A percentile compares a stretch with the other conserved stretches of the same genome.
phyloP scores from a whole-genome alignment of 2,888 invertebrate species.

The Caenorhabditis sp. region DNA sequence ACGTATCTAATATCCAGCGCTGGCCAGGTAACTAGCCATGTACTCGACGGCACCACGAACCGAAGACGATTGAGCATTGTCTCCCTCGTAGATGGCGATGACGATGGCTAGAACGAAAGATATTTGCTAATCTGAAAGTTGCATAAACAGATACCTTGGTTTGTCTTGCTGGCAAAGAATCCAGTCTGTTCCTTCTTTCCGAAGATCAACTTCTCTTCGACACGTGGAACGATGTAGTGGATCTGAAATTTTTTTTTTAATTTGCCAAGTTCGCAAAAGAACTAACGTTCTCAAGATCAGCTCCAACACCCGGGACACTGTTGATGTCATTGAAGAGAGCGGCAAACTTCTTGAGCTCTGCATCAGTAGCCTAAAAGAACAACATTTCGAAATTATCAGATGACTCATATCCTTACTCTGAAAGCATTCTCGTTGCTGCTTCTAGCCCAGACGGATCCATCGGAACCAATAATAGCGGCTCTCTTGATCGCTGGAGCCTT shows the following conservation, averaged over 20 bases:
- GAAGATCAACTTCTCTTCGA: constrained; percentile 82
- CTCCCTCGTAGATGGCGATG: constrained; percentile 82
- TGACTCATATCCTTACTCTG: constrained; percentile 18
- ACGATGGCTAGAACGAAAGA: constrained; percentile 70
- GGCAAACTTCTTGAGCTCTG: constrained; percentile 79
- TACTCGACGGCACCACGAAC: constrained; percentile 81
- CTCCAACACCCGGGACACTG: constrained; percentile 73
- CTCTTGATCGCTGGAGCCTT: constrained; percentile 75
- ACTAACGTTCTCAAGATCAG: constrained; percentile 75
- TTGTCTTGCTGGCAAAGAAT: constrained; percentile 82
- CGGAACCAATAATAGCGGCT: constrained; percentile 81
- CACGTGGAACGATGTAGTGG: constrained; percentile 83
- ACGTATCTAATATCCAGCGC: constrained; percentile 73
- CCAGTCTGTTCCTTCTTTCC: constrained; percentile 83
- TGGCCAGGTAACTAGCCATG: constrained; percentile 74
- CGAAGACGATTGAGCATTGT: constrained; percentile 74
- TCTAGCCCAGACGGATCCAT: constrained; percentile 81
- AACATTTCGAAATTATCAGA: neutral
- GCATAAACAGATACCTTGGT: constrained; percentile 68
- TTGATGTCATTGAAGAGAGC: constrained; percentile 74
- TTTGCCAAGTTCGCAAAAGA: neutral
- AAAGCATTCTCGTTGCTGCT: constrained; percentile 68
- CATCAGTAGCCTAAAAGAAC: constrained; percentile 77
- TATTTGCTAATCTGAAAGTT: neutral
- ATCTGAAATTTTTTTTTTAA: constrained; percentile 45